Base-by-base conservation (phyloP, 2,113 vertebrate species). In the Opisthocomus hoazin region DNA sequence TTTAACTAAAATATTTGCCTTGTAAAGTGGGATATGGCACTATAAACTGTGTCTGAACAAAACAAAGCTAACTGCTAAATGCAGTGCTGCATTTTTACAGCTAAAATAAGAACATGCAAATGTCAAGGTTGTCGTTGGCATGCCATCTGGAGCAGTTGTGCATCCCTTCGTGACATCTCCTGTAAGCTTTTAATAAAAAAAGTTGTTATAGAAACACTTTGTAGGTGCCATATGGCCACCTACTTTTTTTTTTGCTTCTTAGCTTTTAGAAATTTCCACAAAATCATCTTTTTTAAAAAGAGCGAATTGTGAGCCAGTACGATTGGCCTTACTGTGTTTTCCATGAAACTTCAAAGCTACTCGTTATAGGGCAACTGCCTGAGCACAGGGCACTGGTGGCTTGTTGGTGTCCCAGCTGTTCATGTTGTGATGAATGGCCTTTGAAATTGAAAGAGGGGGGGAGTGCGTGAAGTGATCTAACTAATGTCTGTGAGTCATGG, bases 391-490 rank as follows among this genome's bases (percentile, higher is more conserved):
- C 0, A 1, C 27, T 83, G 34, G 13, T 65, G 12, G 58, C 36
- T 60, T 83, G 17, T 36, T 91, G 8, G 4, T 84, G 37, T 82
- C 18, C 15, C 39, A 81, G 20, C 76, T 81, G 10, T 23, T 86
- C 34, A 10, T 3, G 1, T 41, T 81, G 30, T 36, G n/a, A 54
- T 73, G 18, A 45, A 36, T 48, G 26, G 53, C 54, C 15, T 88
- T 81, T 36, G 26, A 71, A 73, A 36, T 1, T 51, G 17, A n/a
- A n/a, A n/a, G 16, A 32, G 29, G 16, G 26, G 5, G 0, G 1
- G n/a, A 46, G 27, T 36, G 19, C 46, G 29, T 77, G 58, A 79
- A 66, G 53, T 66, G n/a, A 39, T 65, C 4, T 58, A 39, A 32
- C 15, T 14, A 24, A 17, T 54, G 45, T 27, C 32, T 60, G 39